Percentiles rank a stretch among this genome's conserved stretches.
phyloP scores from a whole-genome alignment of 2,113 vertebrate species.

The Gallinago undulata region DNA sequence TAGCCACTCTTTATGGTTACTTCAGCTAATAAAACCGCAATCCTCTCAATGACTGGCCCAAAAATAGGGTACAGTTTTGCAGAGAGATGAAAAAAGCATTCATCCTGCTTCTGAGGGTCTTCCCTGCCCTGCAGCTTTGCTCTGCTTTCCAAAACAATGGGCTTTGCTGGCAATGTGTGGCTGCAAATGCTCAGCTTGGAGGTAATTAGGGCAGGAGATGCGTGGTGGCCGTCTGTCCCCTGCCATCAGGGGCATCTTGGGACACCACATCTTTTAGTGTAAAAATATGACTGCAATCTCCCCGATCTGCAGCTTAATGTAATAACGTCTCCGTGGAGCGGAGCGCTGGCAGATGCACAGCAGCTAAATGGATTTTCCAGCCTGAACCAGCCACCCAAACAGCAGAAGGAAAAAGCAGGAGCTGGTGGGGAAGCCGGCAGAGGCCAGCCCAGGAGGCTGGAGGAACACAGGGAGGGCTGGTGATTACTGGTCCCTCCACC shows the following conservation, averaged over 20 bases:
- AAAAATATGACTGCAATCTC: constrained; percentile 23
- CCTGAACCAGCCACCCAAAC: neutral
- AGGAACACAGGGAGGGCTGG: rapidly evolving
- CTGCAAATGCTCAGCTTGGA: neutral
- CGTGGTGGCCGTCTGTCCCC: neutral
- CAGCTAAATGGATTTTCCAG: constrained; percentile 8
- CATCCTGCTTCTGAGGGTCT: neutral
- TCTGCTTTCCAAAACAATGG: neutral
- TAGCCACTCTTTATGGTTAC: neutral
- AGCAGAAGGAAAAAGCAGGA: neutral
- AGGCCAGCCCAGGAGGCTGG: neutral
- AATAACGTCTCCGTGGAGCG: neutral
- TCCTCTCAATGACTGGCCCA: neutral
- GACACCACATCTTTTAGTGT: neutral
- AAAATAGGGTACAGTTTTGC: neutral
- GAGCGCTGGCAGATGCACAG: neutral
- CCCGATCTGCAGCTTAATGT: neutral
- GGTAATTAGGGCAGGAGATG: constrained; percentile 2
- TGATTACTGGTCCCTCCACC: rapidly evolving
- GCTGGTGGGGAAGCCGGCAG: rapidly evolving
- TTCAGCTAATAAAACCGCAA: neutral
- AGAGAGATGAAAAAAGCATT: neutral
- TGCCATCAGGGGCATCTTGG: neutral
- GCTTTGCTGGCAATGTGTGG: neutral
- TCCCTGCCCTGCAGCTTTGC: neutral